phyloP scores from a whole-genome alignment of 2,113 vertebrate species.

The Colaptes auratus region DNA sequence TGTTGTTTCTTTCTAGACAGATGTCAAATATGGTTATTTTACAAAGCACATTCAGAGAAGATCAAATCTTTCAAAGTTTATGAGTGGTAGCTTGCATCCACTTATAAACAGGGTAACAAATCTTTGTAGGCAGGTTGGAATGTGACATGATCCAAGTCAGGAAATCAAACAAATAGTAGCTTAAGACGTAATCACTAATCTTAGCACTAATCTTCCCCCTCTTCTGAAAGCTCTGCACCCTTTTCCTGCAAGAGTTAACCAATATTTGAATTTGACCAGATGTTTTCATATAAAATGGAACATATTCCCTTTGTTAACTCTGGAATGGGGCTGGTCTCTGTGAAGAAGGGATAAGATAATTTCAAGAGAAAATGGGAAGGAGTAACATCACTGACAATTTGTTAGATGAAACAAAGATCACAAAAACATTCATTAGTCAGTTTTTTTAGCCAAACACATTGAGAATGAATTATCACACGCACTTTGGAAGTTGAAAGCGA shows the following conservation, averaged over 20 bases:
- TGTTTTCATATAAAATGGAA: not conserved
- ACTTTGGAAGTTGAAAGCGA: not conserved
- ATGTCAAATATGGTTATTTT: not conserved
- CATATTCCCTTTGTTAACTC: not conserved
- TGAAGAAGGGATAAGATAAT: not conserved
- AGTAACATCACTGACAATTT: not conserved
- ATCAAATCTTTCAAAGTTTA: not conserved
- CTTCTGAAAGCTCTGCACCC: not conserved
- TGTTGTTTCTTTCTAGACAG: not conserved
- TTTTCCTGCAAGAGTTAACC: not conserved
- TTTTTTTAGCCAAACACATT: not conserved
- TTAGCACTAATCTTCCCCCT: not conserved
- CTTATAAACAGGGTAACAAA: not conserved
- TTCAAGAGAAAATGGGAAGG: not conserved
- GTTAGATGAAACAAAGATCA: not conserved
- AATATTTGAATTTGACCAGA: not conserved
- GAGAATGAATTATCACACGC: not conserved
- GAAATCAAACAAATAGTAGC: not conserved
- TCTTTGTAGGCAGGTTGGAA: not conserved
- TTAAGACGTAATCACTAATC: not conserved
- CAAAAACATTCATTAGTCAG: not conserved
- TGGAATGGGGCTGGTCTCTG: not conserved
- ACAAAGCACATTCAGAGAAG: not conserved
- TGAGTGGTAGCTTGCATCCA: not conserved
- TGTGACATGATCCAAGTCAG: not conserved